A percentile compares a stretch with the other conserved stretches of the same genome.
Conservation (phyloP, 2,113 vertebrate genomes). For the Cheirogaleus medius region DNA sequence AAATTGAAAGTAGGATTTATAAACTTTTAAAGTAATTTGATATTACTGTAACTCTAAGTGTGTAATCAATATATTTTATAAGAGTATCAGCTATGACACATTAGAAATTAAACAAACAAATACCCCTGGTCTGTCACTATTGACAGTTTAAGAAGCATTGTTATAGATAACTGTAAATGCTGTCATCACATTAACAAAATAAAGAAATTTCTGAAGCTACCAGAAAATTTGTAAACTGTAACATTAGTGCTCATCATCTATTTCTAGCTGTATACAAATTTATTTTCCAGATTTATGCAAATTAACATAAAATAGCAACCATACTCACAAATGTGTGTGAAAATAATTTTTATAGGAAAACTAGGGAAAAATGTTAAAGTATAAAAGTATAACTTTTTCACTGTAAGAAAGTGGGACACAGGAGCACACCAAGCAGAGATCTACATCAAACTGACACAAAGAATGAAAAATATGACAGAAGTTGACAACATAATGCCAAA, state of each 20-base stretch:
- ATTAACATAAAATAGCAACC: not conserved
- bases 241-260: not conserved
- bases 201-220: not conserved
- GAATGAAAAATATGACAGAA: not conserved
- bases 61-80: not conserved
- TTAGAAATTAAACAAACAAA: not conserved
- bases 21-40: not conserved
- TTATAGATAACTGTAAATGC: not conserved
- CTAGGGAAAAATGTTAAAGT: not conserved
- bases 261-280: slow-evolving; percentile 1
- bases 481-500: not conserved
- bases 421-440: not conserved
- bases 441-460: not conserved
- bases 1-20: not conserved
- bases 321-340: slow-evolving; percentile 27
- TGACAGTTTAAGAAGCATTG: not conserved
- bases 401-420: not conserved
- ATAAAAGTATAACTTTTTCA: slow-evolving; percentile 26
- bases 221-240: not conserved
- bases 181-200: not conserved
- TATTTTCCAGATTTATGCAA: slow-evolving; percentile 33
- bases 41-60: not conserved
- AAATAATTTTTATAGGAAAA: slow-evolving; percentile 49
- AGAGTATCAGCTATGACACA: not conserved
- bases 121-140: not conserved